Evolutionary conservation across 2,797 vertebrate species (phyloP), one percentile per base, ranked within the genome.

Genomic region (Sarcophilus harrisii): DNA sequence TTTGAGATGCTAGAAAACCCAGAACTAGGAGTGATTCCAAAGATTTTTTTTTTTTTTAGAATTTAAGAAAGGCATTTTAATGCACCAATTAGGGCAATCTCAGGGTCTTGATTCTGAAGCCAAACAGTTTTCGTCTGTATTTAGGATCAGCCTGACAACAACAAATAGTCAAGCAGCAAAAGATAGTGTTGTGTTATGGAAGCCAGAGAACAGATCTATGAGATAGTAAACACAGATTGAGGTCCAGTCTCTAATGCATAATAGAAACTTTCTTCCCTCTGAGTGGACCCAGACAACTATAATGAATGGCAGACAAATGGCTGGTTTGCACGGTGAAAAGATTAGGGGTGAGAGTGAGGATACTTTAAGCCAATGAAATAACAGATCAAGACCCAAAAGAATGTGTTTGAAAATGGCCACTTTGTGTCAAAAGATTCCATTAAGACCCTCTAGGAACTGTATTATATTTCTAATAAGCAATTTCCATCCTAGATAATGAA

Each of bases 401-500:
- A 38, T 81, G n/a, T 45, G 9, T 27, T 87, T 87, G 30, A 27
- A 87, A 45, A 87, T 45, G 30, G 24, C 54, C 89, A 62, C 81
- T 95, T 92, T 91, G 91, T 49, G 24, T 95, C 94, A 94, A 96
- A 97, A 95, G 94, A 95, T 97, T 98, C 93, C 97, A 95, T 97
- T 93, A 97, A 94, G 94, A 95, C 92, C 94, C 97, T 96, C 92
- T 28, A 91, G 95, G 92, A 97, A 97, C 4, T 95, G 92, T 93
- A 92, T 94, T 95, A 96, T 90, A 30, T 95, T 97, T 96, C 94
- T n/a, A 96, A 93, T 81, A 98, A 96, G 97, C 97, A 58, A 4
- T 97, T 98, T 96, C 95, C 96, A 94, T 96, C 95, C 92, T 81
- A 55, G 96, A 97, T 95, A 98, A 98, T 96, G 94, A 97, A 87